Conservation (phyloP, 2,888 invertebrate genomes). For the Nomada goodeniana region DNA sequence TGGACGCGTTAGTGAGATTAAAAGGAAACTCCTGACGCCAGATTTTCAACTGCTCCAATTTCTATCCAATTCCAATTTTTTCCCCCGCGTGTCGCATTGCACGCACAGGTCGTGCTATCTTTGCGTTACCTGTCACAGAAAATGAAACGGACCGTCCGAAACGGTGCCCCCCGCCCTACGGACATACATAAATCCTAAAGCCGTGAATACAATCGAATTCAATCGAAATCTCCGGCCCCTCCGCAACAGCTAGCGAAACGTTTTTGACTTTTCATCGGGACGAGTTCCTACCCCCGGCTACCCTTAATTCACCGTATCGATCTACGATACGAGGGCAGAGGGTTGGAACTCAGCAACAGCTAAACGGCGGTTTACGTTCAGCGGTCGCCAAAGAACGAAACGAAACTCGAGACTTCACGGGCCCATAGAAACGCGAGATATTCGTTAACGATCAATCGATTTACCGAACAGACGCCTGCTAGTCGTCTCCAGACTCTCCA, state of each 20-base stretch:
- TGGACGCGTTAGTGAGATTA: not conserved
- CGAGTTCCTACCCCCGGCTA: not conserved
- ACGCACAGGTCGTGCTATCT: not conserved
- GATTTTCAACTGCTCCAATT: not conserved
- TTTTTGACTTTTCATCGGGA: not conserved
- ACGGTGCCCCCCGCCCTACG: not conserved
- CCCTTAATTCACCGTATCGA: slow-evolving; percentile 6
- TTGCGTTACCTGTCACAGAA: not conserved
- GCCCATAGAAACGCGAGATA: slow-evolving; percentile 6
- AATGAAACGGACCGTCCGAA: not conserved
- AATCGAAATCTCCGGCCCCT: not conserved
- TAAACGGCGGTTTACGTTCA: slow-evolving; percentile 20
- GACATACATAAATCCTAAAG: not conserved
- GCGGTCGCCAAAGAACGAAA: not conserved
- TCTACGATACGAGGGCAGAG: not conserved
- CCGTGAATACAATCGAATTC: not conserved
- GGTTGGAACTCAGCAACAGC: slow-evolving; percentile 5
- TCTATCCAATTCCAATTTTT: not conserved
- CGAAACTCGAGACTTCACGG: slow-evolving; percentile 16
- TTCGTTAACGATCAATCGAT: slow-evolving; percentile 49
- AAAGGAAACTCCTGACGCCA: not conserved
- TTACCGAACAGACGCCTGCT: not conserved
- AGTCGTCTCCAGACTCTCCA: slow-evolving; percentile 10
- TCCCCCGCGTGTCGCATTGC: not conserved
- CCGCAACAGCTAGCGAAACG: not conserved